These are phyloP conservation scores for Xanthia togata DNA, from an alignment of 2,888 invertebrate genomes.

Conservation along the genomic window DNA sequence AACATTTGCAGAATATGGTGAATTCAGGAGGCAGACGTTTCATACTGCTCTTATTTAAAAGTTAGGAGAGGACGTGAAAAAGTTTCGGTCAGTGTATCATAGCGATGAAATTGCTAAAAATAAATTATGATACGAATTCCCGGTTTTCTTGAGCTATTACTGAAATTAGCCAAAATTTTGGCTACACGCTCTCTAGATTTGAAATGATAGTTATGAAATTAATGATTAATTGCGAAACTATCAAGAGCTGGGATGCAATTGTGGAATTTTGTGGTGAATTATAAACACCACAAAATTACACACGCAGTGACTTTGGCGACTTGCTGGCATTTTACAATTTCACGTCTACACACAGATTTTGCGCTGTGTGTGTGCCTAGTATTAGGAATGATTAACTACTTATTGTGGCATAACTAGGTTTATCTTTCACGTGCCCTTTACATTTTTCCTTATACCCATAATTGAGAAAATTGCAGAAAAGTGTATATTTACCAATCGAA, in stretches of 20 bases:
- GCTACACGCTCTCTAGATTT: not conserved
- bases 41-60: too few species aligned
- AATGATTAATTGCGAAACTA: not conserved
- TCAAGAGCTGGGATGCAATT: not conserved
- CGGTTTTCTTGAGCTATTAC: constrained; percentile 1
- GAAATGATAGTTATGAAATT: constrained; percentile 6
- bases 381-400: not conserved
- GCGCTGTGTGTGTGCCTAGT: not conserved
- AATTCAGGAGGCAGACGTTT: not conserved
- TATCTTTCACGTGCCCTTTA: not conserved
- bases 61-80: not conserved
- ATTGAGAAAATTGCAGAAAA: constrained; percentile 37
- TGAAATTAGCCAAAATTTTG: constrained; percentile 11
- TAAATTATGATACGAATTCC: constrained; percentile 6
- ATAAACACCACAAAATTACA: not conserved
- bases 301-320: not conserved
- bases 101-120: constrained; percentile 1
- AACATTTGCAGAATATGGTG: not conserved
- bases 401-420: not conserved
- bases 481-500: constrained; percentile 15
- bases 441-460: constrained; percentile 25
- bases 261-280: not conserved
- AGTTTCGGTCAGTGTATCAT: not conserved
- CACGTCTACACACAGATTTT: not conserved
- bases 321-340: not conserved